Conservation (phyloP, 2,113 vertebrate species). For the Chloropsis hardwickii region DNA sequence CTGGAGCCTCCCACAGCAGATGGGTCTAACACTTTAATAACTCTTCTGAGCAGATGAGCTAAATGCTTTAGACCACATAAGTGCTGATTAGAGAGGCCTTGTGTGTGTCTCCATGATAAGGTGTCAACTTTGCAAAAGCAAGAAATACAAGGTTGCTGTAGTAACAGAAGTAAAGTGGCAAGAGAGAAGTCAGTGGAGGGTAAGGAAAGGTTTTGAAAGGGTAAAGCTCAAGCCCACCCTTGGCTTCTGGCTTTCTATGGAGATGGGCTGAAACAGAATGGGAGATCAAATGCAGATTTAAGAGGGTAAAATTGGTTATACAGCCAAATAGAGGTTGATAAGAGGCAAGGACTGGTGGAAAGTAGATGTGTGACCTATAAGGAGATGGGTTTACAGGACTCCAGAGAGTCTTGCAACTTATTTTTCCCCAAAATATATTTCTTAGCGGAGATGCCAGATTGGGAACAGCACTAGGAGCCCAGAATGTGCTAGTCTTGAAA, state of each 20-base stretch:
- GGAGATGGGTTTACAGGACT: background rate
- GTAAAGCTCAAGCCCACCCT: background rate
- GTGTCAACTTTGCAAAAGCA: slow-evolving; percentile 14
- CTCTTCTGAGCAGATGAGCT: slow-evolving; percentile 35
- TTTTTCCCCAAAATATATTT: background rate
- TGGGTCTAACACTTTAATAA: slow-evolving; percentile 30
- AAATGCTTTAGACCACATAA: slow-evolving; percentile 49
- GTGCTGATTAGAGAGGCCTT: slow-evolving; percentile 3
- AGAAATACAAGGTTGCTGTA: slow-evolving; percentile 27
- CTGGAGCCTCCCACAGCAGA: slow-evolving; percentile 28
- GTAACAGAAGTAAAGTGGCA: slow-evolving; percentile 28
- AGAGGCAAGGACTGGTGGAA: background rate
- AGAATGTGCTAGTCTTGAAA: background rate
- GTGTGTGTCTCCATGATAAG: slow-evolving; percentile 11
- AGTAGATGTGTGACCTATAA: background rate
- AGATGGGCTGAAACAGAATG: background rate
- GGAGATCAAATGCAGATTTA: background rate
- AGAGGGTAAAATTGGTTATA: background rate
- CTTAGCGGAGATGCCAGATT: background rate
- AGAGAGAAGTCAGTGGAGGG: background rate
- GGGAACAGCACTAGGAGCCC: background rate
- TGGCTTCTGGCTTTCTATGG: background rate
- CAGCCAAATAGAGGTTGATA: background rate
- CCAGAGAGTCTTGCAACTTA: background rate
- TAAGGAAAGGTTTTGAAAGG: background rate